phyloP scores from a whole-genome alignment of 2,888 invertebrate species.

The Chrysotoxum bicinctum region DNA sequence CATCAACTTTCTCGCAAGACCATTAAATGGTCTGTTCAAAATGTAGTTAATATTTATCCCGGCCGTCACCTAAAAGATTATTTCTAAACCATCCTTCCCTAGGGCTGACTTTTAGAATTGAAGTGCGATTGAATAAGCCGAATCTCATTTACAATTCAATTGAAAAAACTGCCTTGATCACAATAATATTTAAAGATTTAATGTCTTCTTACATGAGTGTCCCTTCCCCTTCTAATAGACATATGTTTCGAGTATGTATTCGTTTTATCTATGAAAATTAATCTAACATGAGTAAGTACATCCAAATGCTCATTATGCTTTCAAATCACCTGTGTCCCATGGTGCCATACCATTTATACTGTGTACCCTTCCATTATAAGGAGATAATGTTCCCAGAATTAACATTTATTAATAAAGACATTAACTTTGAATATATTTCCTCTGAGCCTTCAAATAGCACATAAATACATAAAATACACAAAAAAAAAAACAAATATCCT shows the following conservation, averaged over 20 bases:
- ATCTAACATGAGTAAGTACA: neutral
- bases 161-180: no score
- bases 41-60: no score
- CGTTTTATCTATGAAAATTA: neutral
- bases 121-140: no score
- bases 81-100: no score
- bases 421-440: slow-evolving; percentile 58
- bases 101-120: no score
- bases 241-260: neutral
- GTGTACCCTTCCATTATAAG: slow-evolving; percentile 11
- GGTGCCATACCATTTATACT: neutral
- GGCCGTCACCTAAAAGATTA: no score
- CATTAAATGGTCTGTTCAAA: no score
- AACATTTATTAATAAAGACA: slow-evolving; percentile 65
- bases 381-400: slow-evolving; percentile 59
- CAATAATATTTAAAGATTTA: no score
- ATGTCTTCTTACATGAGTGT: neutral
- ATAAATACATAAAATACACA: slow-evolving; percentile 3
- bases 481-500: slow-evolving; percentile 45
- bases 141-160: no score
- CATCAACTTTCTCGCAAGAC: no score
- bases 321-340: slow-evolving; percentile 17
- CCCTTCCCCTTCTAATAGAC: neutral
- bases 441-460: slow-evolving; percentile 35
- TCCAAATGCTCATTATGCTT: slow-evolving; percentile 22